Base-by-base conservation (phyloP, 2,888 invertebrate genomes). In the Andrena dorsata region DNA sequence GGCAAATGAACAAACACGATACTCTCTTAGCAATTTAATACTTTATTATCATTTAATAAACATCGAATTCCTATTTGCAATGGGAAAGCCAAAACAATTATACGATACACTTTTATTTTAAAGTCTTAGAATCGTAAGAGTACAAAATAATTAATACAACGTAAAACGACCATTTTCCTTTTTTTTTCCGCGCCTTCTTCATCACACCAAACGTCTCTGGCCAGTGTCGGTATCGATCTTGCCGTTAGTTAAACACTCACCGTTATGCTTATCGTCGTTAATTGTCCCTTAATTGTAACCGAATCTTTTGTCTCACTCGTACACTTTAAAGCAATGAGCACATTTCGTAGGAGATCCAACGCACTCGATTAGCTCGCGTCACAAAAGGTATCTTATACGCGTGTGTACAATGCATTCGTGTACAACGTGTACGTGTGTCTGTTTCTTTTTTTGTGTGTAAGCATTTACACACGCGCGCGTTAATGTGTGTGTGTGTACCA, bases 141-240 rank as follows among this genome's bases (percentile, higher is more conserved):
- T 92, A 92, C 91, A 92, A 92, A 92, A 92, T 91, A 92, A 92
- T 91, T 89, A 90, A 91, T 91, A 90, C 86, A 92, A 91, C 90
- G 78, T 90, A 90, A 91, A 90, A 89, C 89, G 90, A 89, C 80
- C 80, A 82, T 86, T 69, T 80, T 51, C 65, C 51, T 58, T 60
- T 61, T 20, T 20, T 65, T 49, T 28, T 47, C 58, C 35, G 20
- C 64, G 49, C 61, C 47, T 64, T 53, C 41, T 61, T 72, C 66
- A n/a, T 72, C 66, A n/a, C 82, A 58, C 49, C 32, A 74, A 76
- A 76, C 35, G 76, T 68, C 76, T 74, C 63, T 74, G 71, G 28
- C 60, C 51, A 35, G 32, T 61, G n/a, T 72, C 66, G 23, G n/a
- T 61, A 74, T 74, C 73, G 23, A 68, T 60, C 53, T 72, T 72